Base-by-base conservation (phyloP, 2,888 invertebrate species). In the Tiliacea citrago region DNA sequence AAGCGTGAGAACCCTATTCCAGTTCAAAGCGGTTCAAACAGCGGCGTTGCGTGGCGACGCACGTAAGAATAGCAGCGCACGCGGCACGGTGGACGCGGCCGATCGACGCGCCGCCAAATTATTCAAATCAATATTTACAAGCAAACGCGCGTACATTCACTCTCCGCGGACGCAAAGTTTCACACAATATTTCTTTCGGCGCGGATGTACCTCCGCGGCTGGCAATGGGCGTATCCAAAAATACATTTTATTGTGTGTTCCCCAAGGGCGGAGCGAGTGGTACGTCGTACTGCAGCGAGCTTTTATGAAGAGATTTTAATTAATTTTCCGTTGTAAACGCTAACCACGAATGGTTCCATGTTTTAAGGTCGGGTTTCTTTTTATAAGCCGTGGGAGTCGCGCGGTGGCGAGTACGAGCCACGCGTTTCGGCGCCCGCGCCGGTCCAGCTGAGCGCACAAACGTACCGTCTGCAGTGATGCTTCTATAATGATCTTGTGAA, bases 211-310 rank as follows among this genome's bases (percentile, higher is more conserved):
- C 94, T 93, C 89, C 91, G 93, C 92, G 93, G 93, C 94, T 94
- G 94, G 95, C 95, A 95, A 94, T 95, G 94, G 93, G 92, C 92
- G 92, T 91, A 84, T 93, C 95, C 93, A 93, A 94, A 96, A 95
- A 96, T 96, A 96, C 88, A 92, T 94, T 96, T 95, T 95, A 95
- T 94, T 94, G 95, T 95, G 93, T 92, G 92, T 93, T 93, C 91
- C 90, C 92, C 96, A 96, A 95, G 96, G 95, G 95, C 96, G 92
- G 82, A 79, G 81, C 82, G 86, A 86, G 78, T 85, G 85, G 84
- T 84, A 79, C 82, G 84, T 76, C 72, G 84, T 82, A 79, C 80
- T 85, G 86, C 81, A 86, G 77, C 84, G 67, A 76, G 80, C 74
- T 83, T 91, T 91, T 93, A 93, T 93, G 91, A 92, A 94, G 90